These are phyloP conservation scores for Agrochola lota DNA, from an alignment of 2,888 invertebrate species.

Conservation along the genomic window DNA sequence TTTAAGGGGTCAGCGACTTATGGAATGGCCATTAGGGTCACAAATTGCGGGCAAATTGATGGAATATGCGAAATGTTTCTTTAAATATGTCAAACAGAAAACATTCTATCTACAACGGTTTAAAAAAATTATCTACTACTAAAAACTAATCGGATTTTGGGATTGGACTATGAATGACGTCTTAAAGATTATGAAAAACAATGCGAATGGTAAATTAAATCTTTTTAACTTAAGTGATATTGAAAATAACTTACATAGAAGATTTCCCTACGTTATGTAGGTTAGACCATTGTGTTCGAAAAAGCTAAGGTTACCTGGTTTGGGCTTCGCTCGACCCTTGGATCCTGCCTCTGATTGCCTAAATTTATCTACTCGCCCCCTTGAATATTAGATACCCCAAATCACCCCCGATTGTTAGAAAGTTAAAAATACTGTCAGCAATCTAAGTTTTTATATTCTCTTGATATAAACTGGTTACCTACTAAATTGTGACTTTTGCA, in stretches of 20 bases:
- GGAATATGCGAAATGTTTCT: neutral
- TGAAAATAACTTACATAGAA: neutral
- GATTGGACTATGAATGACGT: neutral
- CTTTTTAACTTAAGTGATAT: neutral
- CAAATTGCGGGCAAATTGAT: slow-evolving; percentile 9
- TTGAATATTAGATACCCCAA: too few relatives aligned
- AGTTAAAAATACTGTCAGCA: too few relatives aligned
- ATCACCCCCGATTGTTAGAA: too few relatives aligned
- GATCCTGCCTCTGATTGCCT: too few relatives aligned
- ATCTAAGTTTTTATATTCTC: too few relatives aligned
- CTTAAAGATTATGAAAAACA: too few relatives aligned
- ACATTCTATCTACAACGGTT: neutral
- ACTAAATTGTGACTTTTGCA: neutral
- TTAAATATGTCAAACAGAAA: neutral
- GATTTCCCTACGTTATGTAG: neutral
- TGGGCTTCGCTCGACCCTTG: too few relatives aligned
- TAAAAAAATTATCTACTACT: neutral
- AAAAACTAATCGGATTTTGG: neutral
- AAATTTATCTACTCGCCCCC: too few relatives aligned
- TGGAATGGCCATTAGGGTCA: slow-evolving; percentile 21
- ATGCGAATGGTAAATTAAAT: too few relatives aligned
- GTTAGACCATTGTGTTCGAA: neutral
- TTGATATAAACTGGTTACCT: neutral
- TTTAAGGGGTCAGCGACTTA: slow-evolving; percentile 37
- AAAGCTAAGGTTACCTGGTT: neutral